Conservation (phyloP, 2,888 invertebrate species). For the Furcula furcula region DNA sequence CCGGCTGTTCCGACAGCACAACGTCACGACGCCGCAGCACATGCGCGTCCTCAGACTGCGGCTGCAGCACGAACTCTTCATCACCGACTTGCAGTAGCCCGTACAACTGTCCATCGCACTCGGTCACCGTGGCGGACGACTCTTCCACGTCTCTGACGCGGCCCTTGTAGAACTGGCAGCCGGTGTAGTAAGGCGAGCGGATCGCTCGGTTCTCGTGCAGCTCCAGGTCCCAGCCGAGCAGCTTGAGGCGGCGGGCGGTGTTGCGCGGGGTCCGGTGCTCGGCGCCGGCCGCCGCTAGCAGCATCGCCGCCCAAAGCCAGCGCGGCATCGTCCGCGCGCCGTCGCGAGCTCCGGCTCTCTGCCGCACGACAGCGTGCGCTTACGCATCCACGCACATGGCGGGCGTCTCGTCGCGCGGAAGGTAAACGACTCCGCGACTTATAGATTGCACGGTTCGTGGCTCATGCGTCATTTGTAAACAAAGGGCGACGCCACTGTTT, state of each 20-base stretch:
- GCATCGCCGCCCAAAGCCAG: conserved; percentile 65
- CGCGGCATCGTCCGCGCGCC: conserved; percentile 73
- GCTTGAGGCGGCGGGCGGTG: conserved; percentile 49
- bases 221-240: conserved; percentile 67
- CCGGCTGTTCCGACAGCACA: conserved; percentile 51
- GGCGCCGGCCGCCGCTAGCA: conserved; percentile 47
- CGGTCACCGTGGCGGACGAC: conserved; percentile 77
- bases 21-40: conserved; percentile 67
- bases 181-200: conserved; percentile 66
- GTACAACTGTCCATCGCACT: conserved; percentile 77
- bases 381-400: conserved; percentile 76
- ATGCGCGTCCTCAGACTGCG: conserved; percentile 50
- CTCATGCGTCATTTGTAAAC: conserved; percentile 79
- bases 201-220: conserved; percentile 68
- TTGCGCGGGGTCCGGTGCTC: conserved; percentile 45
- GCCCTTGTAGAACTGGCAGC: conserved; percentile 70
- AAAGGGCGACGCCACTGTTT: conserved; percentile 70
- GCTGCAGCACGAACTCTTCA: conserved; percentile 75
- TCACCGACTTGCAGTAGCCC: conserved; percentile 72
- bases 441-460: conserved; percentile 69
- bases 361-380: conserved; percentile 55
- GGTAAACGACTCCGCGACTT: conserved; percentile 77
- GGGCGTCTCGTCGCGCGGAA: conserved; percentile 74
- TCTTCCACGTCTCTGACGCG: conserved; percentile 55
- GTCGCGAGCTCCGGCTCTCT: conserved; percentile 65